Percentiles rank a stretch among this genome's conserved stretches.
Conservation (phyloP, 1,140 invertebrate species). For the Apis florea region DNA sequence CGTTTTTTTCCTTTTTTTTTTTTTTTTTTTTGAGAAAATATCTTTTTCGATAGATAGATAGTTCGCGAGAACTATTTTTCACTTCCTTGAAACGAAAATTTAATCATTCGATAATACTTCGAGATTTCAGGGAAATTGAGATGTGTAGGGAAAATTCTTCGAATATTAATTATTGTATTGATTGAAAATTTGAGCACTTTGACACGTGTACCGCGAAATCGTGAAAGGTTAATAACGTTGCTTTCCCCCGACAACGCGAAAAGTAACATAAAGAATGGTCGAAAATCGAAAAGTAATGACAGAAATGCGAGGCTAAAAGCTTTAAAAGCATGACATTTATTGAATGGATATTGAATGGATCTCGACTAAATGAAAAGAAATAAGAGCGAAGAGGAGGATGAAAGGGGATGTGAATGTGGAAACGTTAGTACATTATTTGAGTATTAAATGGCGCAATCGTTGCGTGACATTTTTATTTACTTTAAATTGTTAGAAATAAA, state of each 20-base stretch:
- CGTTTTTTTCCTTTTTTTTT: no score
- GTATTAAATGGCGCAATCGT: not conserved
- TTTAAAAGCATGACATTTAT: conserved; percentile 11
- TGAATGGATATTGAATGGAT: not conserved
- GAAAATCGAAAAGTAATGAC: not conserved
- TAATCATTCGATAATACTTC: no score
- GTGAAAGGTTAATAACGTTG: not conserved
- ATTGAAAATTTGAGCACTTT: not conserved
- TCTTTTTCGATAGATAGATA: no score
- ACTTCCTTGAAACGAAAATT: no score
- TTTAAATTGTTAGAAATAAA: not conserved
- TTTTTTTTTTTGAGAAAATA: no score
- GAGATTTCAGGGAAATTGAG: not conserved
- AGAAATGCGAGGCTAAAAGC: not conserved
- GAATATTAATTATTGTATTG: not conserved
- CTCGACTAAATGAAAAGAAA: not conserved
- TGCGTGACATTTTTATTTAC: not conserved
- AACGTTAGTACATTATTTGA: not conserved
- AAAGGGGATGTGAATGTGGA: not conserved
- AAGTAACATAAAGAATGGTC: not conserved
- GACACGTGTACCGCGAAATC: not conserved
- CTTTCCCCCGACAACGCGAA: not conserved
- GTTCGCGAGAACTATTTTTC: no score
- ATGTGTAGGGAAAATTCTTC: not conserved
- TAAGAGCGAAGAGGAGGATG: not conserved